A percentile compares a stretch with the other conserved stretches of the same genome.
phyloP scores from a whole-genome alignment of 2,888 invertebrate species.

The Dynastes grantii region DNA sequence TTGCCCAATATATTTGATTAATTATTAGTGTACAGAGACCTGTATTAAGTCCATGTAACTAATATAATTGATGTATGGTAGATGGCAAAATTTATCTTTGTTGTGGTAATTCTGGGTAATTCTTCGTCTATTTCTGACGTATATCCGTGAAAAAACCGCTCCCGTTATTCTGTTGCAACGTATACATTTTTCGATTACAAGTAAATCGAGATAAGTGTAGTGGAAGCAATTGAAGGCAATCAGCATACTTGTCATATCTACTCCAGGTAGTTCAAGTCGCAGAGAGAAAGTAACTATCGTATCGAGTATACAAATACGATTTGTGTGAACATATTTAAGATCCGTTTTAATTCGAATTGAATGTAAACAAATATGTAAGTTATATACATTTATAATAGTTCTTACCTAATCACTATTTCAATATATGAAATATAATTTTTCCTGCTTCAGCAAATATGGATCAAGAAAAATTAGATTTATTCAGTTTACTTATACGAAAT shows the following conservation, averaged over 20 bases:
- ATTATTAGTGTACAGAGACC: no score
- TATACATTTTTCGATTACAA: constrained; percentile 17
- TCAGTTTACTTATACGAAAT: constrained; percentile 34
- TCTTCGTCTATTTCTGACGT: not conserved
- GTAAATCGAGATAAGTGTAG: not conserved
- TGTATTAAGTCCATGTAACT: not conserved
- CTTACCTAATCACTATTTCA: not conserved
- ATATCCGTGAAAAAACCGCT: not conserved
- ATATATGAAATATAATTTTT: not conserved
- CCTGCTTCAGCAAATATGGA: constrained; percentile 26
- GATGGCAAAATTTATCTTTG: constrained; percentile 32
- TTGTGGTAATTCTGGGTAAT: constrained; percentile 13
- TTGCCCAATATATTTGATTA: no score
- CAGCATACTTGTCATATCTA: constrained; percentile 30
- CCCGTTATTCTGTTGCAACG: not conserved
- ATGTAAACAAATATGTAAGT: constrained; percentile 19
- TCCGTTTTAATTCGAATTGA: not conserved
- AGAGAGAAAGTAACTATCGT: not conserved
- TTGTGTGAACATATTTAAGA: no score
- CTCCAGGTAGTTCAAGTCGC: not conserved
- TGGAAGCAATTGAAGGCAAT: constrained; percentile 29
- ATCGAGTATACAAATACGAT: no score
- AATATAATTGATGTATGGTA: not conserved
- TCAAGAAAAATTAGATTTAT: constrained; percentile 33
- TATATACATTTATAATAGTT: not conserved